These are phyloP conservation scores for Callaeas wilsoni DNA, from an alignment of 2,113 vertebrate genomes.

Conservation along the genomic window DNA sequence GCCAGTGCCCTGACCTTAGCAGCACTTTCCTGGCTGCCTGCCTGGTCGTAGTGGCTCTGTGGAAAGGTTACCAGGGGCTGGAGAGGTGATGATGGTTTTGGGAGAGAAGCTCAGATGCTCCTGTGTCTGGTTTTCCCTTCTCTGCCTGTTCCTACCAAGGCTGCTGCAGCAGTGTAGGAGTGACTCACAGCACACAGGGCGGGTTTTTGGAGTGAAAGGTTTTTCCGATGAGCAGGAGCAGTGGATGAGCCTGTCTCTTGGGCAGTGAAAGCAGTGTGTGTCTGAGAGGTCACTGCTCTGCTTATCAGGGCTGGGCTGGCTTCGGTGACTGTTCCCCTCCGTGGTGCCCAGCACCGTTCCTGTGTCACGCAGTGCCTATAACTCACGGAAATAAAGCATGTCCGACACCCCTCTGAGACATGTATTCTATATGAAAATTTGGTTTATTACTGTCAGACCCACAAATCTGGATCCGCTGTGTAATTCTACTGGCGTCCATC, in stretches of 20 bases:
- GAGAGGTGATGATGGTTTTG: rapidly evolving
- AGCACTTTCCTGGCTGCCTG: background rate
- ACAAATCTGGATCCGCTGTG: slow-evolving; percentile 77
- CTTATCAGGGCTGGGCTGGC: slow-evolving; percentile 12
- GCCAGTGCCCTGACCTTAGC: background rate
- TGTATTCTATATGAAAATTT: slow-evolving; percentile 84
- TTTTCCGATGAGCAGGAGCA: background rate
- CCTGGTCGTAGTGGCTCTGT: rapidly evolving
- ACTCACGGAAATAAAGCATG: slow-evolving; percentile 78
- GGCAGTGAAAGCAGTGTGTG: background rate
- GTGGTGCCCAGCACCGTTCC: slow-evolving; percentile 25
- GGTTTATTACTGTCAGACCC: slow-evolving; percentile 78
- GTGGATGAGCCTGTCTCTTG: background rate
- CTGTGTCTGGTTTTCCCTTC: background rate
- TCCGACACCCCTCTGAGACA: slow-evolving; percentile 68
- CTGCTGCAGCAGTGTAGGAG: background rate
- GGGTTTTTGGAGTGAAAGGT: background rate
- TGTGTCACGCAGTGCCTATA: slow-evolving; percentile 62
- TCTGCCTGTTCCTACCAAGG: background rate
- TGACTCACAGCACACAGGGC: background rate
- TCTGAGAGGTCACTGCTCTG: background rate
- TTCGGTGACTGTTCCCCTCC: background rate
- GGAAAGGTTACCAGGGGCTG: background rate
- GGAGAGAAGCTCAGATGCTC: rapidly evolving
- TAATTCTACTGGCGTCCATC: slow-evolving; percentile 76